These are phyloP conservation scores for Pogonocherus hispidulus DNA, from an alignment of 2,888 invertebrate genomes.

Conservation along the genomic window DNA sequence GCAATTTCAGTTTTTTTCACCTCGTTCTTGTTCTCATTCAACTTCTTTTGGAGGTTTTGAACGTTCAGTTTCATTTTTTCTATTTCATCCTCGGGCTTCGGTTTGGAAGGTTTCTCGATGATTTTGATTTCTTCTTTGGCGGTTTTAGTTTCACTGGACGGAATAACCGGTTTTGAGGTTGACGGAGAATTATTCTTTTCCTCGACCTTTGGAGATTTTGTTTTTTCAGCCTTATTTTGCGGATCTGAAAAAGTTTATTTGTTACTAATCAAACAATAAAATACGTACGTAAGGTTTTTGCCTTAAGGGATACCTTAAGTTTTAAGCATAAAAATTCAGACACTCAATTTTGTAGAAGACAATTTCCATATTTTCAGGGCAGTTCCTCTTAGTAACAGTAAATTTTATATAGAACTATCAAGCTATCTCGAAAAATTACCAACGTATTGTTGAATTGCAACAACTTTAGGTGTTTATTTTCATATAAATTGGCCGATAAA, in stretches of 20 bases:
- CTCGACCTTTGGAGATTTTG: constrained; percentile 26
- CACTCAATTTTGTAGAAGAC: too few species aligned
- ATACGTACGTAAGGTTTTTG: too few species aligned
- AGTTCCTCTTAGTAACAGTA: too few species aligned
- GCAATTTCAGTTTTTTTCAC: constrained; percentile 14
- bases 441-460: too few species aligned
- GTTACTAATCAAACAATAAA: too few species aligned
- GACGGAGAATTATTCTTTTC: constrained; percentile 34
- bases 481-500: too few species aligned
- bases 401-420: too few species aligned
- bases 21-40: constrained; percentile 23
- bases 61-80: constrained; percentile 35
- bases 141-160: constrained; percentile 4
- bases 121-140: constrained; percentile 9
- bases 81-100: constrained; percentile 20
- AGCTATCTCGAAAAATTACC: too few species aligned
- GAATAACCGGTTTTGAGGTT: constrained; percentile 34
- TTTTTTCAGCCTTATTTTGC: constrained; percentile 8
- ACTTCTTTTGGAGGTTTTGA: constrained; percentile 32
- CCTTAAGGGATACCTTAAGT: too few species aligned
- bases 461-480: too few species aligned
- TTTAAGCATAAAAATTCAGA: too few species aligned
- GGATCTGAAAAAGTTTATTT: constrained; percentile 24
- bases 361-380: too few species aligned
- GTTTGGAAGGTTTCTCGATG: background rate